A percentile compares a stretch with the other conserved stretches of the same genome.
phyloP scores from a whole-genome alignment of 2,797 vertebrate genomes.

The Coregonus suidteri region DNA sequence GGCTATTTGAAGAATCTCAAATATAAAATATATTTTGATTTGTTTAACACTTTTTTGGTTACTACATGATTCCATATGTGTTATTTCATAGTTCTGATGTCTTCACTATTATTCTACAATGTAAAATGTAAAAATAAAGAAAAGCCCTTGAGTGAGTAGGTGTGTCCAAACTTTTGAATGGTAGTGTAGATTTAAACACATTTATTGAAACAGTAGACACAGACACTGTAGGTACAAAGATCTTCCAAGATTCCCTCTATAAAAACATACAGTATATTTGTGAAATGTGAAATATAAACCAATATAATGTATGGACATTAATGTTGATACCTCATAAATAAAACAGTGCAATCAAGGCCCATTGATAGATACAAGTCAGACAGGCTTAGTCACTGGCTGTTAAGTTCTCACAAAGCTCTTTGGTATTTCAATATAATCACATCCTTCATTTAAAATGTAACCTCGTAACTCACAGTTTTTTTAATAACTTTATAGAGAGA shows the following conservation, averaged over 20 bases:
- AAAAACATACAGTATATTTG: neutral
- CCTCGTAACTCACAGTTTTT: neutral
- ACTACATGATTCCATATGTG: too few relatives aligned
- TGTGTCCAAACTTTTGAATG: too few relatives aligned
- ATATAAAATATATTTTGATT: too few relatives aligned
- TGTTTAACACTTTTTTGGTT: too few relatives aligned
- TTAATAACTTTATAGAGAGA: neutral
- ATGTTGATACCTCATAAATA: neutral
- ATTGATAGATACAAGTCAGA: neutral
- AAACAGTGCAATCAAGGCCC: neutral
- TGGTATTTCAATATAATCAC: neutral
- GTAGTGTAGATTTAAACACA: neutral
- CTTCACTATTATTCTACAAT: too few relatives aligned
- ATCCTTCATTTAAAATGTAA: neutral
- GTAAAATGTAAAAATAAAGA: too few relatives aligned
- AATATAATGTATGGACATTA: neutral
- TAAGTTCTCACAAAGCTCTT: neutral
- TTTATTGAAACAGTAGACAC: neutral
- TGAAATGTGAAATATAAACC: neutral
- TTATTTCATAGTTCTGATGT: too few relatives aligned
- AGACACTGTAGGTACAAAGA: neutral
- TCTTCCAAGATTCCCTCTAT: neutral
- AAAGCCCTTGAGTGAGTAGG: too few relatives aligned
- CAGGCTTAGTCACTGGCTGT: neutral
- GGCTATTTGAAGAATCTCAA: too few relatives aligned